These are phyloP conservation scores for Ditylenchus dipsaci DNA, from an alignment of 1,140 invertebrate species.

Conservation along the genomic window DNA sequence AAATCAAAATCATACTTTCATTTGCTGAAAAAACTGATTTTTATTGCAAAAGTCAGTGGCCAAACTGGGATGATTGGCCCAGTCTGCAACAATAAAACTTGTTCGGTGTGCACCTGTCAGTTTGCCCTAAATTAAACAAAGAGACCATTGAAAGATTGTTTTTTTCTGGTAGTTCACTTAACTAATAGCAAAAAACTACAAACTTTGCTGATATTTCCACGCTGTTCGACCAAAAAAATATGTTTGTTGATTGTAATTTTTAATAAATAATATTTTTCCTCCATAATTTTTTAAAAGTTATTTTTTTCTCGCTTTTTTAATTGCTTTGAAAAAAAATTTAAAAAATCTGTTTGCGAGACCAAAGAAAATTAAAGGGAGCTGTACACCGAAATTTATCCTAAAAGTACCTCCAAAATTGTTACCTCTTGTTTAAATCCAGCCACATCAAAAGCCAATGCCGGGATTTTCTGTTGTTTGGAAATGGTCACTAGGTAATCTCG, in stretches of 20 bases:
- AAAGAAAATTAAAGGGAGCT: too few relatives aligned
- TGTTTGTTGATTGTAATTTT: too few relatives aligned
- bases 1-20: not conserved
- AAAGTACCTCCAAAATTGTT: too few relatives aligned
- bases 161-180: not conserved
- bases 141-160: not conserved
- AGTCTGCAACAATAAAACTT: not conserved
- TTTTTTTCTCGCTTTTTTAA: too few relatives aligned
- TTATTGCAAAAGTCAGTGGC: not conserved
- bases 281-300: too few relatives aligned
- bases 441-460: constrained; percentile 14
- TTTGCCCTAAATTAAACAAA: constrained; percentile 5
- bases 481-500: constrained; percentile 3
- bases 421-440: constrained; percentile 24
- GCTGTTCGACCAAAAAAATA: too few relatives aligned
- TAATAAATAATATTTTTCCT: too few relatives aligned
- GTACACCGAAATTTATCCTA: too few relatives aligned
- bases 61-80: not conserved
- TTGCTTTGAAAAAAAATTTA: too few relatives aligned
- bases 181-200: too few relatives aligned
- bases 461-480: constrained; percentile 6
- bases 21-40: not conserved
- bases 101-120: not conserved
- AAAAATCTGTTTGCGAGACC: too few relatives aligned
- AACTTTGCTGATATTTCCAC: too few relatives aligned